Evolutionary conservation across 30 jellyfish, hydroid and myxozoan genomes (phyloP).

Genomic region (Clytia hemisphaerica): DNA sequence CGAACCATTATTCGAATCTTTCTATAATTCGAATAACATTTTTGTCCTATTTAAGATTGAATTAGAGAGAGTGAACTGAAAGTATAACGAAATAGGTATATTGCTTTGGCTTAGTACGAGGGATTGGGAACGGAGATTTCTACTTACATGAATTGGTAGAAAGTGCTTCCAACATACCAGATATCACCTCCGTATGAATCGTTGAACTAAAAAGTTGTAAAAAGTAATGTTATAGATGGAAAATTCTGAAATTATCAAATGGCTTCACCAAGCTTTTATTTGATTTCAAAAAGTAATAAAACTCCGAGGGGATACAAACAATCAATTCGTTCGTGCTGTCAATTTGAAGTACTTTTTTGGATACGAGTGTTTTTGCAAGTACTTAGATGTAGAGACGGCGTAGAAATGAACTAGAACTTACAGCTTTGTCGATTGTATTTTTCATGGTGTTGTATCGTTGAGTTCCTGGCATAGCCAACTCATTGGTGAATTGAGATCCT

Average conservation of each 20-base stretch:
- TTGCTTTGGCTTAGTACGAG: background rate
- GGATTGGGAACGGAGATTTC: background rate
- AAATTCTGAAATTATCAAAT: too few species aligned
- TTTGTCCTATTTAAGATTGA: background rate
- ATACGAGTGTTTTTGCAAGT: too few species aligned
- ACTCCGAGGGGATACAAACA: background rate
- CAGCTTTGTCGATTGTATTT: slow-evolving; percentile 78
- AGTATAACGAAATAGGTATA: background rate
- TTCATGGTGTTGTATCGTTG: slow-evolving; percentile 75
- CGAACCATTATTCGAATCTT: background rate
- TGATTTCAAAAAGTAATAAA: too few species aligned
- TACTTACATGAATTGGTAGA: slow-evolving; percentile 82
- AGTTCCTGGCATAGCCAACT: slow-evolving; percentile 52
- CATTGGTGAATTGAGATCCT: slow-evolving; percentile 87
- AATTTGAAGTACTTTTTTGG: too few species aligned
- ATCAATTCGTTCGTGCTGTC: too few species aligned
- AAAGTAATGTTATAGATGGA: too few species aligned
- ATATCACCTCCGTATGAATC: slow-evolving; percentile 65
- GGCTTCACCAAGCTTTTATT: too few species aligned
- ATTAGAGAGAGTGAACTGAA: too few species aligned
- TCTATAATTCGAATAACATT: background rate
- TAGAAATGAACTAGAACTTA: slow-evolving; percentile 28
- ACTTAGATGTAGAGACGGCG: too few species aligned
- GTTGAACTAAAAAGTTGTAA: slow-evolving; percentile 60
- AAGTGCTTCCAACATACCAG: slow-evolving; percentile 80